Conservation (phyloP, 2,797 vertebrate species). For the Cottoperca gobio region DNA sequence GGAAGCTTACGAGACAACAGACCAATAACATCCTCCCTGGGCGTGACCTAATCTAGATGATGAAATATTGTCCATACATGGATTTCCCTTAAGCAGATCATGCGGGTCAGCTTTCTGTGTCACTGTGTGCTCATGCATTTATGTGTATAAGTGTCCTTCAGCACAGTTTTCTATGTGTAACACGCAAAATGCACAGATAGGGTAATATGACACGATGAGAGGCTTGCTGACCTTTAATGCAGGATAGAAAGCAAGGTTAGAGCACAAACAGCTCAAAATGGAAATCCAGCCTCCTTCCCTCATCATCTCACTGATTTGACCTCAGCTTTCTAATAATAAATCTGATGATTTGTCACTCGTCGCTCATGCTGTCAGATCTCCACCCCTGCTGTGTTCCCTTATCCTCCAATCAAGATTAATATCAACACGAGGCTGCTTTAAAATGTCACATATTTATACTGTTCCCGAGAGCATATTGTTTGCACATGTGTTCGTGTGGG, state of each 20-base stretch:
- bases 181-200: slow-evolving; percentile 37
- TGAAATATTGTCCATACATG: slow-evolving; percentile 70
- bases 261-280: slow-evolving; percentile 6
- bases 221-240: slow-evolving; percentile 32
- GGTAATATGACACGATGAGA: slow-evolving; percentile 49
- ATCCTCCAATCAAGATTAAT: slow-evolving; percentile 46
- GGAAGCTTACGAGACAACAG: slow-evolving; percentile 41
- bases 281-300: neutral
- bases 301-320: neutral
- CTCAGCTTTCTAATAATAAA: slow-evolving; percentile 28
- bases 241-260: slow-evolving; percentile 19
- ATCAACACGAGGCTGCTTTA: slow-evolving; percentile 12
- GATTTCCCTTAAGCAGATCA: slow-evolving; percentile 78
- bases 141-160: slow-evolving; percentile 13
- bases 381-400: slow-evolving; percentile 6
- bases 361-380: neutral
- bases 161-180: slow-evolving; percentile 13
- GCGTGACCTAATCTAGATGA: slow-evolving; percentile 74
- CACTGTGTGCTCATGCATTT: slow-evolving; percentile 13
- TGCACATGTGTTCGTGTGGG: neutral
- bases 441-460: neutral
- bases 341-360: neutral
- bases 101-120: slow-evolving; percentile 54
- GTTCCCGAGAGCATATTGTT: neutral
- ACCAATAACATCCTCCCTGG: slow-evolving; percentile 19